These are phyloP conservation scores for Urocolius indicus DNA, from an alignment of 2,113 vertebrate genomes.

Conservation along the genomic window DNA sequence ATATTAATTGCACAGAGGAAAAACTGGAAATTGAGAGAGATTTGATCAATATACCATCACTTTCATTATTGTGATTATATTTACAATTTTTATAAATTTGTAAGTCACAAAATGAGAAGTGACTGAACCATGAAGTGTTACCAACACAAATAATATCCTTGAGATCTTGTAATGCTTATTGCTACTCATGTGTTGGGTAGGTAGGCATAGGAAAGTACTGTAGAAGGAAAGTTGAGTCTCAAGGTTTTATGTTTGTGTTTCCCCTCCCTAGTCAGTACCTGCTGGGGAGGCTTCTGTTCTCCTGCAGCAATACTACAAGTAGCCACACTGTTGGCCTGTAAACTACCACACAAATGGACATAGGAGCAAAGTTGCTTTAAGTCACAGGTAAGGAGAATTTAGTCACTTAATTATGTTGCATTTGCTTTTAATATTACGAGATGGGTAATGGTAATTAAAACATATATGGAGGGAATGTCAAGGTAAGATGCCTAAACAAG, in stretches of 20 bases:
- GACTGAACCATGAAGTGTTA: not conserved
- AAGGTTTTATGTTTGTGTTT: not conserved
- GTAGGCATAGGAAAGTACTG: not conserved
- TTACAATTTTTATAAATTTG: not conserved
- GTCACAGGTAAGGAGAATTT: not conserved
- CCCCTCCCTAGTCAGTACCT: fast-evolving
- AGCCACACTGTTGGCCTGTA: not conserved
- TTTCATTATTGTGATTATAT: not conserved
- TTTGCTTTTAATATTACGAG: not conserved
- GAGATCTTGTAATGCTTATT: not conserved
- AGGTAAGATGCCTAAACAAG: not conserved
- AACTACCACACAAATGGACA: not conserved
- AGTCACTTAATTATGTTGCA: not conserved
- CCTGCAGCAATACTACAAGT: not conserved
- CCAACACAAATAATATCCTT: not conserved
- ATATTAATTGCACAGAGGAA: not conserved
- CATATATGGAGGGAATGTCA: not conserved
- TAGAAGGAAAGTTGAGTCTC: not conserved
- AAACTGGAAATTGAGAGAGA: not conserved
- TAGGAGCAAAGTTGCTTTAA: not conserved
- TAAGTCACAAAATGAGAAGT: not conserved
- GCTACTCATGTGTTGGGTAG: not conserved
- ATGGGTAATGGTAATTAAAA: not conserved
- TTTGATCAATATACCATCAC: not conserved
- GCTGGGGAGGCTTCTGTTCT: not conserved